Evolutionary conservation across 2,113 vertebrate species (phyloP).

Genomic region (Prietella phreatophila): DNA sequence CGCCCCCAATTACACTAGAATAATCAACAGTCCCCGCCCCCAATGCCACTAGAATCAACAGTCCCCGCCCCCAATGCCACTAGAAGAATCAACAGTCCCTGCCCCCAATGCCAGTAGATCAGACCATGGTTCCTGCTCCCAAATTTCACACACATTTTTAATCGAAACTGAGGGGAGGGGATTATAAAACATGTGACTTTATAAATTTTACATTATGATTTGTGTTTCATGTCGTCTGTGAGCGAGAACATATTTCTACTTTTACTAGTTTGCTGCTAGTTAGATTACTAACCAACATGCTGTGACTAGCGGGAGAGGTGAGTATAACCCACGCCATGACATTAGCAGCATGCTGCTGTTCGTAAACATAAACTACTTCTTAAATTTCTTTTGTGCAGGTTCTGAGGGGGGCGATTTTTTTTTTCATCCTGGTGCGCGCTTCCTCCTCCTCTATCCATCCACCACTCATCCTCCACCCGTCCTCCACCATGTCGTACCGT

Average conservation of each 20-base stretch:
- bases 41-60: no score
- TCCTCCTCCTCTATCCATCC: neutral
- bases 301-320: neutral
- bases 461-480: rapidly evolving
- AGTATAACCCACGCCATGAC: neutral
- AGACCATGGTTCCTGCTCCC: no score
- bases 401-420: conserved; percentile 42
- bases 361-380: neutral
- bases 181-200: no score
- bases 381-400: conserved; percentile 25
- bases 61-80: no score
- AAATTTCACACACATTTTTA: no score
- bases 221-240: neutral
- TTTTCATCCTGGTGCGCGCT: neutral
- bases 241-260: neutral
- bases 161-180: no score
- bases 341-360: neutral
- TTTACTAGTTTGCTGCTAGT: neutral
- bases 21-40: no score
- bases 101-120: no score
- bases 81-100: no score
- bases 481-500: conserved; percentile 80
- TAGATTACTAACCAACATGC: neutral
- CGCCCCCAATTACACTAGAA: no score
- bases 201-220: no score